phyloP scores from a whole-genome alignment of 2,888 invertebrate species.

The Allolobophora icterica region DNA sequence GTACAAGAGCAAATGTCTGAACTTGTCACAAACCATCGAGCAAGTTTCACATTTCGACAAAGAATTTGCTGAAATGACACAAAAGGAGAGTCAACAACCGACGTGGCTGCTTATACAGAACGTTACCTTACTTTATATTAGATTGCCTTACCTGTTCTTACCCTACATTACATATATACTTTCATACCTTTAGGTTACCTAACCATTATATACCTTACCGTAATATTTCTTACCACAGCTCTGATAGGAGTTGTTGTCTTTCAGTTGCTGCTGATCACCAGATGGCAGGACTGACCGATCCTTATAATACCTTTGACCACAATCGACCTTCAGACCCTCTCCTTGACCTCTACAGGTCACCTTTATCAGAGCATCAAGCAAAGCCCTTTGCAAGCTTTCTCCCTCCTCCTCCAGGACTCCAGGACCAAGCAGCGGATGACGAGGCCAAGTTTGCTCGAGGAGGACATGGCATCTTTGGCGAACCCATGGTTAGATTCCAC shows the following conservation, averaged over 20 bases:
- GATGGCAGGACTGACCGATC: not conserved
- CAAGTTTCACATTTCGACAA: too few relatives aligned
- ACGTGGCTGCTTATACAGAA: too few relatives aligned
- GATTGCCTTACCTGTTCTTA: too few relatives aligned
- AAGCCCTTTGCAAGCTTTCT: not conserved
- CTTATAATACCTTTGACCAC: not conserved
- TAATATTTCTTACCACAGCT: not conserved
- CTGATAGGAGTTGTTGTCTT: not conserved
- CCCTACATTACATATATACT: not conserved
- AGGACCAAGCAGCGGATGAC: not conserved
- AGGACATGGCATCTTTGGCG: constrained; percentile 65
- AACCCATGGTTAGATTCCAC: constrained; percentile 57
- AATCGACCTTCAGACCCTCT: not conserved
- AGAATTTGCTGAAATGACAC: too few relatives aligned
- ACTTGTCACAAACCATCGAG: too few relatives aligned
- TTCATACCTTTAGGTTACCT: not conserved
- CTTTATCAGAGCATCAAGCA: not conserved
- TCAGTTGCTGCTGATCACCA: not conserved
- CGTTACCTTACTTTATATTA: too few relatives aligned
- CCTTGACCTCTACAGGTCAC: constrained; percentile 21
- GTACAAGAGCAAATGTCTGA: too few relatives aligned
- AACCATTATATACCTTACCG: not conserved
- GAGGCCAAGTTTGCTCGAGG: constrained; percentile 55
- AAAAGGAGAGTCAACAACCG: too few relatives aligned
- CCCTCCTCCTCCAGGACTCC: not conserved